A percentile compares a stretch with the other conserved stretches of the same genome.
Evolutionary conservation across 2,113 vertebrate species (phyloP).

Genomic region (Manacus vitellinus): DNA sequence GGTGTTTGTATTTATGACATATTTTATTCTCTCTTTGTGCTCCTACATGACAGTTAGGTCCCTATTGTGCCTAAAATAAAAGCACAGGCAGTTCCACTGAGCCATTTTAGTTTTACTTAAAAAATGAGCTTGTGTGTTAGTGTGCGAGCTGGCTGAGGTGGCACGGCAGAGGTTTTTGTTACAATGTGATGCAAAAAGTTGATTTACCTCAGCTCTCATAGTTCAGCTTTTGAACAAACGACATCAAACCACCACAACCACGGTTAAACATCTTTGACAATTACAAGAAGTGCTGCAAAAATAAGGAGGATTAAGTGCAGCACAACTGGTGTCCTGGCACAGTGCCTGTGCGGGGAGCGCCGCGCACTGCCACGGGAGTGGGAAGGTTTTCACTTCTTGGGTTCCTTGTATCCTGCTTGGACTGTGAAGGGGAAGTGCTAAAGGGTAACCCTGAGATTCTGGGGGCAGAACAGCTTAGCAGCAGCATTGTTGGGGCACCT

Average conservation of each 20-base stretch:
- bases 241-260: background rate
- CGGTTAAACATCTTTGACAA: background rate
- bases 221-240: background rate
- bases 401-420: too few species aligned
- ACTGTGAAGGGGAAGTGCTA: background rate
- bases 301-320: background rate
- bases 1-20: background rate
- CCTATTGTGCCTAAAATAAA: background rate
- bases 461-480: background rate
- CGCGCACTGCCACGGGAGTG: accelerated
- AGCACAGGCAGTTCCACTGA: background rate
- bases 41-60: background rate
- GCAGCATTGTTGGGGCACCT: accelerated
- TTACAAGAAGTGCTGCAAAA: constrained; percentile 27
- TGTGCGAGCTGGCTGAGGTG: background rate
- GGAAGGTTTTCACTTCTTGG: background rate
- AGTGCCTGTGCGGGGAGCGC: accelerated
- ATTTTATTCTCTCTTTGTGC: background rate
- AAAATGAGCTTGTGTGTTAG: background rate
- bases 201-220: background rate
- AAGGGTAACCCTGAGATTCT: background rate
- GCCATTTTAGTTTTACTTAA: background rate
- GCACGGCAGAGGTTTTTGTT: background rate
- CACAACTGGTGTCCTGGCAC: background rate
- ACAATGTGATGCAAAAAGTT: background rate